Evolutionary conservation across 1,140 invertebrate species (phyloP), one percentile per base, ranked within the genome.

Genomic region (Cotesia vestalis): DNA sequence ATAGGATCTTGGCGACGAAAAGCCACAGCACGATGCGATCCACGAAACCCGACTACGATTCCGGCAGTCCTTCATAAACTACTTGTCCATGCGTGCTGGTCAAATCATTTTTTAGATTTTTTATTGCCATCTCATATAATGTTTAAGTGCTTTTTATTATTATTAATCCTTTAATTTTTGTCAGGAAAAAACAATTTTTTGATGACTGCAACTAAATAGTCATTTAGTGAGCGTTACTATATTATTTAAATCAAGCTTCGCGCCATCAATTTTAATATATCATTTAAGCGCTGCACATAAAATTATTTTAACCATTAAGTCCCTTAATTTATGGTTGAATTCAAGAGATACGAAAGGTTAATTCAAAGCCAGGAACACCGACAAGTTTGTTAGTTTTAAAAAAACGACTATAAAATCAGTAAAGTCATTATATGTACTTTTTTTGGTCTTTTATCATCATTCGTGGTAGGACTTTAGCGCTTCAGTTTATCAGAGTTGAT

Each of bases 401-500:
- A 68, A 35, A 68, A 59, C 4, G 57, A 36, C 53, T 66, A 72
- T 72, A 64, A 59, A 72, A 72, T 72, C 66, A 72, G 62, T 72
- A 20, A 72, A 72, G 70, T 46, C 63, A 72, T 71, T 71, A 71
- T 63, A 20, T 72, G 20, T 20, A n/a, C 5, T 66, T 40, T 9
- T 40, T 14, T 55, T 62, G 6, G 14, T 63, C 35, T 11, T 51
- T 53, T 20, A 46, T 64, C 63, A 38, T 12, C 12, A n/a, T 36
- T 64, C 12, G n/a, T 40, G 62, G 52, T 59, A 59, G 27, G 57
- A 59, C 57, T 12, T 67, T 67, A 76, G 80, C 71, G 79, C 79
- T 81, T 79, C 69, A 74, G 52, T 80, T 81, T 77, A 77, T 82
- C 79, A 82, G 80, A 80, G 75, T 74, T 71, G 72, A 71, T 71